Evolutionary conservation across 2,888 invertebrate genomes (phyloP).

Genomic region (Noctua pronuba): DNA sequence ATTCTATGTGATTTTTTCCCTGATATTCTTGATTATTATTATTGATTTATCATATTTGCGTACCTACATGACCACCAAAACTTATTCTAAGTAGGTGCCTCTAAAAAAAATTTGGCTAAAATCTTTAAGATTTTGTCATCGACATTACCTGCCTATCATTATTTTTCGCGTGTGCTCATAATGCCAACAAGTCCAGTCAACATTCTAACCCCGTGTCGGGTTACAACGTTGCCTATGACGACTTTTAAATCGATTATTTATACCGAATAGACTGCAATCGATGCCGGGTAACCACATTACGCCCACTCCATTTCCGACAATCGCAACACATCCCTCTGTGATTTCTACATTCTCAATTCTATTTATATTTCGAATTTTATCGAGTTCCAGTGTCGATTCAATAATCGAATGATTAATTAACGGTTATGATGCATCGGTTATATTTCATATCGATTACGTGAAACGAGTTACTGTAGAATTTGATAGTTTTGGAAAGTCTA

Average conservation of each 20-base stretch:
- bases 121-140: constrained; percentile 26
- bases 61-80: background rate
- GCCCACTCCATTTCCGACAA: constrained; percentile 76
- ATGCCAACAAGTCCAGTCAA: constrained; percentile 77
- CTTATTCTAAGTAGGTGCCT: background rate
- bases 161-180: constrained; percentile 77
- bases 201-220: constrained; percentile 79
- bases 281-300: constrained; percentile 80
- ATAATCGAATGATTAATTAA: constrained; percentile 60
- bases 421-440: constrained; percentile 58
- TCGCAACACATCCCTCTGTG: constrained; percentile 75
- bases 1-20: background rate
- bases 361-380: constrained; percentile 70
- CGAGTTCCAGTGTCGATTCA: constrained; percentile 59
- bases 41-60: background rate
- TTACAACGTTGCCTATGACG: constrained; percentile 78
- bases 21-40: background rate
- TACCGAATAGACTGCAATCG: constrained; percentile 78
- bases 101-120: background rate
- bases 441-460: constrained; percentile 61
- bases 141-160: constrained; percentile 78
- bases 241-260: constrained; percentile 86
- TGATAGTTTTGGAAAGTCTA: constrained; percentile 64
- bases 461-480: constrained; percentile 58
- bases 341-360: constrained; percentile 75